Evolutionary conservation across 2,888 invertebrate genomes (phyloP), one percentile per base, ranked within the genome.

Genomic region (Acanthosoma haemorrhoidale): DNA sequence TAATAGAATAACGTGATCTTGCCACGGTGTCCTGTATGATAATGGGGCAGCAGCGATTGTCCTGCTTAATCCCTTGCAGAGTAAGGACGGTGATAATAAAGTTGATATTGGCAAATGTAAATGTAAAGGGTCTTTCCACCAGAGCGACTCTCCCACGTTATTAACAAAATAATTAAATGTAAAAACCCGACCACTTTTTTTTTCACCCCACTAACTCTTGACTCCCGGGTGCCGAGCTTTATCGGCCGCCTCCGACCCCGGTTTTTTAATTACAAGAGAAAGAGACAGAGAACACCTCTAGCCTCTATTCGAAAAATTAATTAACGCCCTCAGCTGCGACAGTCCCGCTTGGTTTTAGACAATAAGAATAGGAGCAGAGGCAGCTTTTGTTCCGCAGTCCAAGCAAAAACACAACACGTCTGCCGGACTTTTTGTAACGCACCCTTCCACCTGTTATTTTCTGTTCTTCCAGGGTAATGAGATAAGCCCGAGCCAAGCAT

Each of bases 151-250:
- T 34, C 57, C 38, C 18, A 64, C 64, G 64, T 70, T 70, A 70
- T 70, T 70, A 70, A 64, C 70, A 70, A 66, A 70, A 70, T 70
- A 66, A 70, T 70, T 70, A 70, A 70, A 66, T 70, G 70, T 70
- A 57, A 51, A 63, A 70, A 57, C 57, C 59, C 16, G 64, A 25
- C 15, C 57, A 34, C 3, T 58, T 68, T 34, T 39, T 67, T 51
- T 66, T 51, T 18, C 29, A 31, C 15, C 16, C 31, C 18, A 13
- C 11, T 43, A 36, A 21, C 36, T 21, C 21, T 38, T 16, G 21
- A 21, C 61, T 60, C 68, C 60, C 58, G 41, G 36, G 6, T 36
- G 8, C 8, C 51, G n/a, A n/a, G 21, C 25, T 58, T 58, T 58
- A 25, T 41, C 43, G 31, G 18, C n/a, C 13, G 43, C 39, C 66